Evolutionary conservation across 2,888 invertebrate species (phyloP).

Genomic region (Cantharis flavilabris): DNA sequence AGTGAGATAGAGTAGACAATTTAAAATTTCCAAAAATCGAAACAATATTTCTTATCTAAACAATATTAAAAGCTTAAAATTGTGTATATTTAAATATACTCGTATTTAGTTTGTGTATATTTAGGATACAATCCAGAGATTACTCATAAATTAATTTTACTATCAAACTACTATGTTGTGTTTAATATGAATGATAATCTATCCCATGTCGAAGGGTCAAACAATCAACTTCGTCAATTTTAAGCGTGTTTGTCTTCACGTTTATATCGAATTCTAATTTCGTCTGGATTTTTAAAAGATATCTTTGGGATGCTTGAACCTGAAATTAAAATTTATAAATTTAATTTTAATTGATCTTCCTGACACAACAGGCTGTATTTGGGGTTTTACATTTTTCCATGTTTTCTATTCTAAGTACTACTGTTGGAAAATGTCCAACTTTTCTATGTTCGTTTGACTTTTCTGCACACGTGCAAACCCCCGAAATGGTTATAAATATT

Average conservation of each 20-base stretch:
- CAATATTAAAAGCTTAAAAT: background rate
- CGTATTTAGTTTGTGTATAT: background rate
- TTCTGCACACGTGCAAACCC: no score
- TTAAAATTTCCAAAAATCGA: background rate
- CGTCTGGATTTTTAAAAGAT: constrained; percentile 83
- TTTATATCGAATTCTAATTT: constrained; percentile 92
- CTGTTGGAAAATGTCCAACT: no score
- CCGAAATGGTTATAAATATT: no score
- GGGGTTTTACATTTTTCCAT: no score
- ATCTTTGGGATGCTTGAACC: constrained; percentile 76
- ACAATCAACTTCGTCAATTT: constrained; percentile 93
- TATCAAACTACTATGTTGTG: no score
- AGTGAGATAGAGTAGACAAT: background rate
- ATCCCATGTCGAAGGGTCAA: constrained; percentile 77
- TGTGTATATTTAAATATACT: background rate
- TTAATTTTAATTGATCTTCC: background rate
- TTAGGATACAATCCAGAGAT: background rate
- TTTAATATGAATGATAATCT: constrained; percentile 74
- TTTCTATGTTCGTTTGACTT: no score
- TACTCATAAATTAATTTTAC: background rate
- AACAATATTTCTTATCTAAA: background rate
- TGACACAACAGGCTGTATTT: no score
- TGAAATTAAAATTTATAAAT: background rate
- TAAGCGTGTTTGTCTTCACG: constrained; percentile 86
- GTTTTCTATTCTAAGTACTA: no score